A percentile compares a stretch with the other conserved stretches of the same genome.
These are phyloP conservation scores for Sclerurus mexicanus DNA, from an alignment of 2,113 vertebrate genomes.

Conservation along the genomic window DNA sequence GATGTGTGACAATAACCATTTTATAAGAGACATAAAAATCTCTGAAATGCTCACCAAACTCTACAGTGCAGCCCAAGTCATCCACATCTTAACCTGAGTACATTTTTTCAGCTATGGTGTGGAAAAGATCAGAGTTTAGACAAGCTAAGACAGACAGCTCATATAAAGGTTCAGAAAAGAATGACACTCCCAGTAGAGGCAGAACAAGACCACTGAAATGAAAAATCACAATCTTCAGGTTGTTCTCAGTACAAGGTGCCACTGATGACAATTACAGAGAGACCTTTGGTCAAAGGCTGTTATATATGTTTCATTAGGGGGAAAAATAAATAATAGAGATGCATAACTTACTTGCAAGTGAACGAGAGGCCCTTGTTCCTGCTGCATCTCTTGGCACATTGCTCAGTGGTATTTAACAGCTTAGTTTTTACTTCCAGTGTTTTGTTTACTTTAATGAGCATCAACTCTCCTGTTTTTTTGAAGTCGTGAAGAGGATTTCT, in stretches of 20 bases:
- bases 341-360: conserved; percentile 88
- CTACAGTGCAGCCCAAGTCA: neutral
- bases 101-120: neutral
- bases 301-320: neutral
- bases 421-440: conserved; percentile 83
- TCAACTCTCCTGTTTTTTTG: conserved; percentile 85
- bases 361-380: conserved; percentile 87
- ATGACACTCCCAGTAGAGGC: neutral
- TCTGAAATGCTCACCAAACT: neutral
- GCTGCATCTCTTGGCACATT: conserved; percentile 90
- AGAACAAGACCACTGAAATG: neutral
- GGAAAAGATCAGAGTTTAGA: neutral
- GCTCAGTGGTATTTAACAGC: conserved; percentile 79
- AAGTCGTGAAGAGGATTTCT: conserved; percentile 93
- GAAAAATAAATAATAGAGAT: neutral
- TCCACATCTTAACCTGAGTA: neutral
- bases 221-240: neutral
- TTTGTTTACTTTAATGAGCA: conserved; percentile 78
- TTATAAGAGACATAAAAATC: conserved; percentile 42
- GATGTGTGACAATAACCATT: conserved; percentile 40
- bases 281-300: neutral
- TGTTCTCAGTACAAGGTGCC: neutral
- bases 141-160: neutral
- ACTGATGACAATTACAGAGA: neutral
- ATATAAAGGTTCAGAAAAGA: neutral